phyloP scores from a whole-genome alignment of 2,113 vertebrate species.

The Sminthopsis crassicaudata region DNA sequence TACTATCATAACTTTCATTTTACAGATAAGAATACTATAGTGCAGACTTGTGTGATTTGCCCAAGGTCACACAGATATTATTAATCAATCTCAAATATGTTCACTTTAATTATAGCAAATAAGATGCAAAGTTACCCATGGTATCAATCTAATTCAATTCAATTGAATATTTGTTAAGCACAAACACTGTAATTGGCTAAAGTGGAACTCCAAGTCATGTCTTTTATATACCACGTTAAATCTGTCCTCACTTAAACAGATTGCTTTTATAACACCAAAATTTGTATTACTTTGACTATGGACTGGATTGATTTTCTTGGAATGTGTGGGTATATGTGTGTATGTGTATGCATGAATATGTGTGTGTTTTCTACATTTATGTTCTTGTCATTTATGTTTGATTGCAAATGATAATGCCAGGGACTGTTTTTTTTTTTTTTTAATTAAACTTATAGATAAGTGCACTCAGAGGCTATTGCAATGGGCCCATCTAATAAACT shows the following conservation, averaged over 20 bases:
- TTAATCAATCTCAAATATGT: neutral
- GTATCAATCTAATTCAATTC: neutral
- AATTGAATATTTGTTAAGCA: neutral
- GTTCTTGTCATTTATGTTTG: conserved; percentile 3
- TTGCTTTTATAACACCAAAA: neutral
- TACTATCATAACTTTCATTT: neutral
- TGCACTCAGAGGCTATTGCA: neutral
- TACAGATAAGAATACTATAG: neutral
- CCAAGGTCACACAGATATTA: neutral
- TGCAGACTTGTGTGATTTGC: neutral
- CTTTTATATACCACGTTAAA: neutral
- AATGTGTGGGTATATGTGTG: neutral
- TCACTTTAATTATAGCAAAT: neutral
- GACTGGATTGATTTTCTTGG: neutral
- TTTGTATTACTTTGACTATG: neutral
- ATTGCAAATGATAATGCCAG: neutral
- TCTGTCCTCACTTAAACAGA: neutral
- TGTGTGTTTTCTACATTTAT: neutral
- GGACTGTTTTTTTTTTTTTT: conserved; percentile 1
- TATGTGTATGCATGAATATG: neutral
- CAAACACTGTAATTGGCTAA: neutral
- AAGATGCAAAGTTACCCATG: neutral
- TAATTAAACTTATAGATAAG: neutral
- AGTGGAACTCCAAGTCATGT: neutral
- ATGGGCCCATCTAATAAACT: neutral